Evolutionary conservation across 1,140 invertebrate genomes (phyloP).

Genomic region (Penaeus chinensis): DNA sequence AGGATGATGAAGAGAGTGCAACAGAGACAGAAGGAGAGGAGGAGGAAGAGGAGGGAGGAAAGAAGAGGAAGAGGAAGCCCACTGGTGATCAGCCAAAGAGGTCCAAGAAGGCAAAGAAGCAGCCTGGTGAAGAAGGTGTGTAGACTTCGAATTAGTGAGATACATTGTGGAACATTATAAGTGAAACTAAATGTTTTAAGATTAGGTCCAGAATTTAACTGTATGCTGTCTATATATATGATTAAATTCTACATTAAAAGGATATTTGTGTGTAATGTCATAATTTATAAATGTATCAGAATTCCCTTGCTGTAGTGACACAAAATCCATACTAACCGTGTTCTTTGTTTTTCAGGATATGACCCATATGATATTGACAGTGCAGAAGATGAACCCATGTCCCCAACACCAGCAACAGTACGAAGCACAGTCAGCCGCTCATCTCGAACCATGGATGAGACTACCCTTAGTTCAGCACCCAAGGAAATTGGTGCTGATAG

Average conservation of each 20-base stretch:
- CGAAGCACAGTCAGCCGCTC: slow-evolving; percentile 15
- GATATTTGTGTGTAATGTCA: not conserved
- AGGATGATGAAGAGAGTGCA: slow-evolving; percentile 47
- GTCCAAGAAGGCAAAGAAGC: slow-evolving; percentile 43
- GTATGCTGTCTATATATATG: not conserved
- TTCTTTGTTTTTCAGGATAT: slow-evolving; percentile 26
- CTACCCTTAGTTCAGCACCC: not conserved
- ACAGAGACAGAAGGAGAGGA: slow-evolving; percentile 66
- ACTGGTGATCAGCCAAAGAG: slow-evolving; percentile 36
- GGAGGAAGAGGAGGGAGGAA: slow-evolving; percentile 66
- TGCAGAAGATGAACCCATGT: slow-evolving; percentile 36
- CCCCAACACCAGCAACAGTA: slow-evolving; percentile 39
- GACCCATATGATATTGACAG: slow-evolving; percentile 57
- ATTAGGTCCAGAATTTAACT: not conserved
- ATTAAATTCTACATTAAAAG: not conserved
- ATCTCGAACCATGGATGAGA: slow-evolving; percentile 14
- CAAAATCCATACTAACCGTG: not conserved
- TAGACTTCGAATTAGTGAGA: too few relatives aligned
- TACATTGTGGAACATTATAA: too few relatives aligned
- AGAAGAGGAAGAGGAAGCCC: slow-evolving; percentile 36
- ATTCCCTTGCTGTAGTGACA: not conserved
- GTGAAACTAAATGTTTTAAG: not conserved
- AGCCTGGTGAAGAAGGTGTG: slow-evolving; percentile 42
- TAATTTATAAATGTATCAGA: not conserved
- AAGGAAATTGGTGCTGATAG: slow-evolving; percentile 39